Evolutionary conservation across 2,888 invertebrate species (phyloP).

Genomic region (Xestobium rufovillosum): DNA sequence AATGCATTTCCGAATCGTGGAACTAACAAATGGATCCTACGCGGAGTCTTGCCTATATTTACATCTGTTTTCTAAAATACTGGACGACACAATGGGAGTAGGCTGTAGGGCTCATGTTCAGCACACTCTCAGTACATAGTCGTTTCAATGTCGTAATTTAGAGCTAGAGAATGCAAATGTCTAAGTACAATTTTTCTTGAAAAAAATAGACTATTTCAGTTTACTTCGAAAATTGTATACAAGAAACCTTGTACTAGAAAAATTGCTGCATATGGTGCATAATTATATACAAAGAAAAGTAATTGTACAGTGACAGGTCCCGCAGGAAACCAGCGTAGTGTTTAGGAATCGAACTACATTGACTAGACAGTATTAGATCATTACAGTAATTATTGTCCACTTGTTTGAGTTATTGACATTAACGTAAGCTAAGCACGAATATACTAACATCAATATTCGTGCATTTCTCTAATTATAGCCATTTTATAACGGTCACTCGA

Average conservation of each 20-base stretch:
- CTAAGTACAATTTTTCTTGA: neutral
- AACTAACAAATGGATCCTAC: no score
- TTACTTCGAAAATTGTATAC: no score
- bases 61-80: no score
- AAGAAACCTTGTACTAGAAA: conserved; percentile 6
- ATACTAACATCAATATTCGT: no score
- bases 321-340: conserved; percentile 23
- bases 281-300: no score
- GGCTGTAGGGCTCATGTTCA: conserved; percentile 22
- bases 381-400: conserved; percentile 28
- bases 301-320: conserved; percentile 22
- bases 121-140: conserved; percentile 20
- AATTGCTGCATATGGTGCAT: no score
- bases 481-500: no score
- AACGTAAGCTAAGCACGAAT: conserved; percentile 18
- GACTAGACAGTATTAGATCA: conserved; percentile 27
- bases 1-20: no score
- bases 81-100: conserved; percentile 15
- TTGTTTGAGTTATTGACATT: conserved; percentile 29
- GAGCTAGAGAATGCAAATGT: conserved; percentile 9
- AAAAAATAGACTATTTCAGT: conserved; percentile 20
- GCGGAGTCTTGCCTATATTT: conserved; percentile 1
- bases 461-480: no score
- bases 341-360: conserved; percentile 13
- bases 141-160: no score